Evolutionary conservation across 2,888 invertebrate species (phyloP).

Genomic region (Melanostoma mellinum): DNA sequence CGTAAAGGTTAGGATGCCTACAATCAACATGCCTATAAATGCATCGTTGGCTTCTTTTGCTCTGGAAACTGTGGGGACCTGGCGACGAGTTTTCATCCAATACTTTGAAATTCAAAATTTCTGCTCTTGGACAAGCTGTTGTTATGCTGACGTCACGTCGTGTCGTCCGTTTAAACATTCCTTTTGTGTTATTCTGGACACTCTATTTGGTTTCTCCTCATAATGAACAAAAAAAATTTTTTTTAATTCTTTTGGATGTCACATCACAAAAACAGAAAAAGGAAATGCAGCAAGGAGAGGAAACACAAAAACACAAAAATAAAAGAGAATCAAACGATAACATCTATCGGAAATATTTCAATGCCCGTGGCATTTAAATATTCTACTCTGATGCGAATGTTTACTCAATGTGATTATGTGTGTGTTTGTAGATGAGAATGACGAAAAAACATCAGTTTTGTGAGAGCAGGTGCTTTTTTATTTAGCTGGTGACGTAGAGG

Average conservation of each 20-base stretch:
- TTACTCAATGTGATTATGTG: constrained; percentile 68
- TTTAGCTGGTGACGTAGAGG: background rate
- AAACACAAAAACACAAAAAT: constrained; percentile 21
- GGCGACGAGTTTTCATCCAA: constrained; percentile 21
- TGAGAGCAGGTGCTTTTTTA: constrained; percentile 4
- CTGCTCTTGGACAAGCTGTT: background rate
- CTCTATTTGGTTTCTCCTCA: constrained; percentile 39
- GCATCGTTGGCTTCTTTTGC: constrained; percentile 5
- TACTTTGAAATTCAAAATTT: constrained; percentile 46
- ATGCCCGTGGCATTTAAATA: constrained; percentile 66
- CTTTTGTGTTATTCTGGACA: constrained; percentile 53
- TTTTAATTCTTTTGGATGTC: constrained; percentile 57
- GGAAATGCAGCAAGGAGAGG: constrained; percentile 29
- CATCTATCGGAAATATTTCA: constrained; percentile 71
- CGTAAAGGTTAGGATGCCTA: too few relatives aligned
- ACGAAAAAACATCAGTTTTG: constrained; percentile 59
- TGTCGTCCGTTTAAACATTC: constrained; percentile 19
- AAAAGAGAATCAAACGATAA: constrained; percentile 66
- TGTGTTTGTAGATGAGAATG: constrained; percentile 66
- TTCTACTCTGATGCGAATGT: constrained; percentile 68
- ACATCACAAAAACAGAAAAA: constrained; percentile 29
- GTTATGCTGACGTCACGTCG: constrained; percentile 14
- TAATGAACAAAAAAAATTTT: constrained; percentile 48
- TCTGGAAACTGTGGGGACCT: constrained; percentile 45
- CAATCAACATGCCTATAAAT: background rate